Evolutionary conservation across 2,888 invertebrate genomes (phyloP).

Genomic region (Mesoligia furuncula): DNA sequence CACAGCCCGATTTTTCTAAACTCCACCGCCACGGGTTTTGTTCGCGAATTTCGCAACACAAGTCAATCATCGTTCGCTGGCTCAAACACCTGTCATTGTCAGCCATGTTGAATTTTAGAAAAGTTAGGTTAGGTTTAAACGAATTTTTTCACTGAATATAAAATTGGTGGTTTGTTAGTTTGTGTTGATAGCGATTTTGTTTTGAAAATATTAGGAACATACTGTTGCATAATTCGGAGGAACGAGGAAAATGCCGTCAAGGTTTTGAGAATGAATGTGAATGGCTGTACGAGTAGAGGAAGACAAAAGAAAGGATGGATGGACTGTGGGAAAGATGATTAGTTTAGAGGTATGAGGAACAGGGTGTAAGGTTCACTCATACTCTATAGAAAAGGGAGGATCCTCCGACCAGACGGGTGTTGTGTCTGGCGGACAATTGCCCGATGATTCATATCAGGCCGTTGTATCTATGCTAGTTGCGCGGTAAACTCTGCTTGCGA

Average conservation of each 20-base stretch:
- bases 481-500: too few relatives aligned
- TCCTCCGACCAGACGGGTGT: too few relatives aligned
- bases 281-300: not conserved
- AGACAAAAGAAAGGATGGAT: not conserved
- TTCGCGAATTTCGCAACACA: constrained; percentile 40
- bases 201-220: not conserved
- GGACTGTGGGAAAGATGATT: not conserved
- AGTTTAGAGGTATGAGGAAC: too few relatives aligned
- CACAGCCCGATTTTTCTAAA: constrained; percentile 38
- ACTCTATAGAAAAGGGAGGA: too few relatives aligned
- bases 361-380: too few relatives aligned
- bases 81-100: constrained; percentile 53
- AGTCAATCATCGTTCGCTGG: constrained; percentile 56
- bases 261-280: not conserved
- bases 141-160: constrained; percentile 31
- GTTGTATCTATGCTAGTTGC: too few relatives aligned
- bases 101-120: constrained; percentile 58
- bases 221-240: not conserved
- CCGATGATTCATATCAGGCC: too few relatives aligned
- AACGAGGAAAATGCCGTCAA: not conserved
- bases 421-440: too few relatives aligned
- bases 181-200: not conserved
- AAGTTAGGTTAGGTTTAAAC: constrained; percentile 51
- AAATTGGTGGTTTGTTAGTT: constrained; percentile 27
- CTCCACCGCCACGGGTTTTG: constrained; percentile 18